phyloP scores from a whole-genome alignment of 1,140 invertebrate species.

The Saccostrea echinata region DNA sequence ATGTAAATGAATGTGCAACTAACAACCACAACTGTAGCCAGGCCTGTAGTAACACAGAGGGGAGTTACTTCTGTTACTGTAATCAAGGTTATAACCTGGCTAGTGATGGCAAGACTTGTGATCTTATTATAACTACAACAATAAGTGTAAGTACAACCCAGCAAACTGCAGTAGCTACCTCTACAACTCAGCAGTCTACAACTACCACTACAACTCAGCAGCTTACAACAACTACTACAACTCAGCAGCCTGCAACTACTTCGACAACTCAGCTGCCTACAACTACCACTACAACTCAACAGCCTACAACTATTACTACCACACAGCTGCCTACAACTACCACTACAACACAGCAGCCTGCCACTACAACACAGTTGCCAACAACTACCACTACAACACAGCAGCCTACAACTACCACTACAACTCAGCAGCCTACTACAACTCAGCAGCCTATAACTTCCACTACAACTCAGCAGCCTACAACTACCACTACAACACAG shows the following conservation, averaged over 20 bases:
- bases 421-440: background rate
- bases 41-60: slow-evolving; percentile 67
- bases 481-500: background rate
- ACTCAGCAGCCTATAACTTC: background rate
- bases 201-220: background rate
- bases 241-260: background rate
- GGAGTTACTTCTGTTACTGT: slow-evolving; percentile 68
- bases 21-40: slow-evolving; percentile 61
- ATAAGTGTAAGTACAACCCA: background rate
- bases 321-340: background rate
- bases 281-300: background rate
- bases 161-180: background rate
- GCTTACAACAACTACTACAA: background rate
- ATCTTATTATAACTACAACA: background rate
- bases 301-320: background rate
- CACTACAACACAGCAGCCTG: background rate
- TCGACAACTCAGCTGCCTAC: background rate
- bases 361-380: background rate
- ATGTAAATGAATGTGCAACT: slow-evolving; percentile 67
- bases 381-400: background rate
- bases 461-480: background rate
- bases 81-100: slow-evolving; percentile 59
- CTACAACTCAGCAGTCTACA: background rate
- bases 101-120: slow-evolving; percentile 48
- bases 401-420: background rate